Evolutionary conservation across 2,797 vertebrate species (phyloP), one percentile per base, ranked within the genome.

Genomic region (Melopsittacus undulatus): DNA sequence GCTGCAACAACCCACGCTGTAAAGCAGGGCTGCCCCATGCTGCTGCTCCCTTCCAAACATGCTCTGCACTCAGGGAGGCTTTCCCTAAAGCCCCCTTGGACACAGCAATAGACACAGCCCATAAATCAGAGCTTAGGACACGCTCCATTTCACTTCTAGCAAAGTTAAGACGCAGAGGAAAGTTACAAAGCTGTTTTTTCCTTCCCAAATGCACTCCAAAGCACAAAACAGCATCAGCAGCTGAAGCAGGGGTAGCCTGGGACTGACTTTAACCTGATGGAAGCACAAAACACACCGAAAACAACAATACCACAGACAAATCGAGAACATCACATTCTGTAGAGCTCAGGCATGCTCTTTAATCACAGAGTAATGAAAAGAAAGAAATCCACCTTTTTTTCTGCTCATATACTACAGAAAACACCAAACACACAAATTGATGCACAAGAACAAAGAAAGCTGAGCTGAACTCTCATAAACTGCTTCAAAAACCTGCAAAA

Each of bases 391-490:
- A 2, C 4, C 8, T n/a, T 22, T 45, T 45, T 22, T 1, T 3
- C 10, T 2, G 7, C 16, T 13, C 2, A 2, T 1, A 7, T 2
- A 3, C 4, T 5, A 11, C 5, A 38, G 9, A 38, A 40, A 30
- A 5, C 8, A 24, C 20, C 7, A 70, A 5, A 2, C 4, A 2
- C 3, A 3, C 0, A 0, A 66, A 4, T 0, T 14, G 2, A 1
- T 1, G 3, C 9, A 11, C 9, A 11, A 46, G 42, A 6, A 1
- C 20, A 9, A 9, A 21, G 4, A 9, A 1, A 74, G 5, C 2
- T 0, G 0, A 52, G 13, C 13, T 2, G 0, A 32, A 5, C 3
- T 1, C 2, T 0, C 4, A 7, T 38, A 68, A n/a, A 3, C 0
- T 0, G 1, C 0, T 21, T 5, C 4, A 20, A 57, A 26, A 43